Evolutionary conservation across 2,113 vertebrate genomes (phyloP).

Genomic region (Oceanites oceanicus): DNA sequence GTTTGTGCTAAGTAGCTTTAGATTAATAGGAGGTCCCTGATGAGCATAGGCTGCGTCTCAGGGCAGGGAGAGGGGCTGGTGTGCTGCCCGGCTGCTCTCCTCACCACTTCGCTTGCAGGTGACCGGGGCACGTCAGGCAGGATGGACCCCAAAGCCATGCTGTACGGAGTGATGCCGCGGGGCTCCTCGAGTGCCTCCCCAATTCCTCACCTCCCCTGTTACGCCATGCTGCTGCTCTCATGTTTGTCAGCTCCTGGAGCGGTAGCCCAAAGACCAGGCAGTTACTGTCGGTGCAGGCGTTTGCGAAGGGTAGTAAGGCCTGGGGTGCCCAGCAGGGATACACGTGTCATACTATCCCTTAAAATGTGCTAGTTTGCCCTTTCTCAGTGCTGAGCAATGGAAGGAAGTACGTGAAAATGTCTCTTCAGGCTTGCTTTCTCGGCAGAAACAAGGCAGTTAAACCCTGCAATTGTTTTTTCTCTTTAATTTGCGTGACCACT

Average conservation of each 20-base stretch:
- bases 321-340: neutral
- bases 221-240: neutral
- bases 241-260: rapidly evolving
- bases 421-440: neutral
- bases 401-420: neutral
- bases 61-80: neutral
- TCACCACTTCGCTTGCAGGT: neutral
- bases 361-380: neutral
- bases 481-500: neutral
- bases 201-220: neutral
- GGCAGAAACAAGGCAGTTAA: neutral
- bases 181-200: neutral
- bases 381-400: neutral
- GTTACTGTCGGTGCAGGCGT: neutral
- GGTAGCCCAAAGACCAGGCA: neutral
- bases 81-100: neutral
- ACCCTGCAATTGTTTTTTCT: neutral
- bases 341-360: rapidly evolving
- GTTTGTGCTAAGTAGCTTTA: neutral
- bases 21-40: neutral
- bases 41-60: neutral
- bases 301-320: neutral
- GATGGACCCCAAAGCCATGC: neutral
- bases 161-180: rapidly evolving
- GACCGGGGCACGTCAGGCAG: rapidly evolving